phyloP scores from a whole-genome alignment of 2,888 invertebrate genomes.

The Sclerodermus sp. region DNA sequence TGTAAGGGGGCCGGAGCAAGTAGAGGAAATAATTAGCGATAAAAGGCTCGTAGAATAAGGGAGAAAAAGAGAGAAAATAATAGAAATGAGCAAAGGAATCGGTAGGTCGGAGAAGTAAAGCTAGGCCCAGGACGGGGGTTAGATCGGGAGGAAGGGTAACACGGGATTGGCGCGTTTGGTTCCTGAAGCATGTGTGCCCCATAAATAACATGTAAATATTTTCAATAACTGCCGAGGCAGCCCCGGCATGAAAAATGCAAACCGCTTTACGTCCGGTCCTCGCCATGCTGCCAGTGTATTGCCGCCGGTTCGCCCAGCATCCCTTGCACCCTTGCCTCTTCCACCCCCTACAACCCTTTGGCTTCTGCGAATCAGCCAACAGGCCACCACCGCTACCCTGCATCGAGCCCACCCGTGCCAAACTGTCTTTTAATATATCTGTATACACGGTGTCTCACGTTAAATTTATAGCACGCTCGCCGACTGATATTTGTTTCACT shows the following conservation, averaged over 20 bases:
- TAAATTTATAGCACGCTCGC: conserved; percentile 42
- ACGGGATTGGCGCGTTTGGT: conserved; percentile 39
- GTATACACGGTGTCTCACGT: conserved; percentile 35
- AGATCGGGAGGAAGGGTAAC: conserved; percentile 10
- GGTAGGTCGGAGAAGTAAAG: too few species aligned
- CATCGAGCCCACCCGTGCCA: conserved; percentile 19
- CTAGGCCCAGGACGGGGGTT: not conserved
- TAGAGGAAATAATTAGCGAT: too few species aligned
- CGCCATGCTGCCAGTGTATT: conserved; percentile 24
- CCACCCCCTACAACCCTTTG: not conserved
- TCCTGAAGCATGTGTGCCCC: conserved; percentile 49
- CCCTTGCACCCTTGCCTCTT: conserved; percentile 9
- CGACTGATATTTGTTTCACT: conserved; percentile 48
- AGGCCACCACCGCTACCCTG: conserved; percentile 2
- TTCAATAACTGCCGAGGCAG: conserved; percentile 52
- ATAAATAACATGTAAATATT: conserved; percentile 57
- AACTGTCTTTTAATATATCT: conserved; percentile 48
- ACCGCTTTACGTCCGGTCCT: conserved; percentile 46
- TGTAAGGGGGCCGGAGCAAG: too few species aligned
- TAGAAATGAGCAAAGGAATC: too few species aligned
- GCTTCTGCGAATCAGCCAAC: not conserved
- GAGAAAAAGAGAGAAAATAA: too few species aligned
- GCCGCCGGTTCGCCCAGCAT: not conserved
- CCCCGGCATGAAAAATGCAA: conserved; percentile 52
- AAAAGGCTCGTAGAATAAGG: conserved; percentile 11